These are phyloP conservation scores for Eugnorisma glareosa DNA, from an alignment of 2,888 invertebrate species.

Conservation along the genomic window DNA sequence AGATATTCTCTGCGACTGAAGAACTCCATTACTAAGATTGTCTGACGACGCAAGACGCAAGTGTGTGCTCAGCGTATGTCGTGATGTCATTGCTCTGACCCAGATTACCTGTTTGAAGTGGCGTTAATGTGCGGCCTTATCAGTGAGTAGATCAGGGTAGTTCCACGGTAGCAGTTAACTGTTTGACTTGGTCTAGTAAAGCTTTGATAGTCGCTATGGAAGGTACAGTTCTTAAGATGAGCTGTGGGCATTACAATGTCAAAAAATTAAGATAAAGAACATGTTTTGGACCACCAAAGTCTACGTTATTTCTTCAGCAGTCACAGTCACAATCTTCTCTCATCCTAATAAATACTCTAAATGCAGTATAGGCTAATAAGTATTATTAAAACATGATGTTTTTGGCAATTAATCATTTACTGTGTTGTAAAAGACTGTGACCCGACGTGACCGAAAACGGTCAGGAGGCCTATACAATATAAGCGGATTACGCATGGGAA, in stretches of 20 bases:
- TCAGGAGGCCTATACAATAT: too few species aligned
- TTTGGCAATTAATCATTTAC: not conserved
- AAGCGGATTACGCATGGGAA: not conserved
- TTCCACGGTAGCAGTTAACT: constrained; percentile 54
- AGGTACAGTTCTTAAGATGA: not conserved
- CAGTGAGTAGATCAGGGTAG: constrained; percentile 66
- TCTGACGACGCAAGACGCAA: constrained; percentile 35
- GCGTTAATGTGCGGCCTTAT: constrained; percentile 69
- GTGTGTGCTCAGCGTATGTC: constrained; percentile 40
- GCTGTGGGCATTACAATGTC: constrained; percentile 2
- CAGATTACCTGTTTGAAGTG: constrained; percentile 73
- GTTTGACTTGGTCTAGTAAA: constrained; percentile 31
- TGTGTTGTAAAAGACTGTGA: not conserved
- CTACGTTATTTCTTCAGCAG: not conserved
- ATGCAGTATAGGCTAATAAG: not conserved
- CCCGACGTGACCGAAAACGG: too few species aligned
- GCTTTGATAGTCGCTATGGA: not conserved
- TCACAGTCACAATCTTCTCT: not conserved
- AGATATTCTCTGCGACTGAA: not conserved
- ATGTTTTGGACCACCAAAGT: constrained; percentile 10
- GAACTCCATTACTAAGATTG: not conserved
- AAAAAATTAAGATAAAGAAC: not conserved
- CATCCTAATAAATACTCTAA: not conserved
- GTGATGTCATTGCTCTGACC: constrained; percentile 74
- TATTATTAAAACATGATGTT: not conserved